These are phyloP conservation scores for Mya arenaria DNA, from an alignment of 1,140 invertebrate genomes.

Conservation along the genomic window DNA sequence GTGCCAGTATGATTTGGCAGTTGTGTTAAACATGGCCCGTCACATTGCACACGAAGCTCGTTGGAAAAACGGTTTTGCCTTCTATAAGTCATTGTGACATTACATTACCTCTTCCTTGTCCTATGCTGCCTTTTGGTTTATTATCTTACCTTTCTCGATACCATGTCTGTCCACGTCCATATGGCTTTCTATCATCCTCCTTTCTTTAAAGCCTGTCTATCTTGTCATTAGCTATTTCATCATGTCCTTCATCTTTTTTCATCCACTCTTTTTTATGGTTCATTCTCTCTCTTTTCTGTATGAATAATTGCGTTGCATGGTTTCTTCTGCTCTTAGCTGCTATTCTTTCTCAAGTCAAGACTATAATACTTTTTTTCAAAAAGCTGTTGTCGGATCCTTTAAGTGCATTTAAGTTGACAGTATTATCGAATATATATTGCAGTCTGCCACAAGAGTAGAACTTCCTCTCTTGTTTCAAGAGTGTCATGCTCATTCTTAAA, in stretches of 20 bases:
- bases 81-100: too few relatives aligned
- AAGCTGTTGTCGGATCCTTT: background rate
- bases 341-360: background rate
- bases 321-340: background rate
- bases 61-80: too few relatives aligned
- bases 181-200: background rate
- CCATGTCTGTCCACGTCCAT: background rate
- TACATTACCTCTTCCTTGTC: slow-evolving; percentile 1
- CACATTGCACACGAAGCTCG: background rate
- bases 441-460: slow-evolving; percentile 9
- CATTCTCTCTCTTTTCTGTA: background rate
- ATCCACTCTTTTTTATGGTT: too few relatives aligned
- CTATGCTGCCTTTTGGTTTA: background rate
- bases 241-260: slow-evolving; percentile 13
- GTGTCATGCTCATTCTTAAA: slow-evolving; percentile 16
- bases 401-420: background rate
- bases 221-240: background rate
- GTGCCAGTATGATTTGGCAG: background rate
- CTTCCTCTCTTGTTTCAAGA: slow-evolving; percentile 8
- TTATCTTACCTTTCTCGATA: background rate
- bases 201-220: slow-evolving; percentile 2
- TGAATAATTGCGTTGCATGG: background rate
- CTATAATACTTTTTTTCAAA: background rate
- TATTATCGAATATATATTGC: slow-evolving; percentile 12
- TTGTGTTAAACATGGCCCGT: slow-evolving; percentile 10